phyloP scores from a whole-genome alignment of 2,113 vertebrate genomes.

The Myotis yumanensis region DNA sequence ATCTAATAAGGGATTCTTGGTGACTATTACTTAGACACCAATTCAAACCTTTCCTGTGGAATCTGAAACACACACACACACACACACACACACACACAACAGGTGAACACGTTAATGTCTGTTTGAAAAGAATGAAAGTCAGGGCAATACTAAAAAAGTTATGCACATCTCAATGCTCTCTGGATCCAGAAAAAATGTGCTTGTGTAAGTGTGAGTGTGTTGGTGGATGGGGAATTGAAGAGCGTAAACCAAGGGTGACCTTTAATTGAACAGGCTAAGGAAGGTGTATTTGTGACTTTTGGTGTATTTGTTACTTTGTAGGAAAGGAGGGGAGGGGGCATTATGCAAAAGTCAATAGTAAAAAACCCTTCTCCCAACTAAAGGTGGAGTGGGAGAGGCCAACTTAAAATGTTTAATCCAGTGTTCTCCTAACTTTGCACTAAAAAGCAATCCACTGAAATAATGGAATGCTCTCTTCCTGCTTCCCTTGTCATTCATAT shows the following conservation, averaged over 20 bases:
- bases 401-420: not conserved
- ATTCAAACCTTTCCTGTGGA: slow-evolving; percentile 77
- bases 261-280: not conserved
- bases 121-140: slow-evolving; percentile 38
- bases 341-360: not conserved
- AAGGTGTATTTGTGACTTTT: not conserved
- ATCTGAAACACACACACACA: slow-evolving; percentile 77
- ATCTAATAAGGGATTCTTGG: slow-evolving; percentile 78
- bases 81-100: slow-evolving; percentile 73
- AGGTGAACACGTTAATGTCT: slow-evolving; percentile 66
- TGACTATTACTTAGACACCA: slow-evolving; percentile 73
- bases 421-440: not conserved
- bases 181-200: not conserved
- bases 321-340: not conserved
- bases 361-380: not conserved
- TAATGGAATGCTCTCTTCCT: not conserved
- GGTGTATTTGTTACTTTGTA: no score
- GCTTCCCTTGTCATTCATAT: not conserved
- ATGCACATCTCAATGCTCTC: not conserved
- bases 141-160: not conserved
- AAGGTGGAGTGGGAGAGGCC: not conserved
- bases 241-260: not conserved
- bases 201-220: not conserved
- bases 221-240: not conserved
- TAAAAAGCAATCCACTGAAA: not conserved